Evolutionary conservation across 2,888 invertebrate genomes (phyloP).

Genomic region (Ichneumoninae sp.): DNA sequence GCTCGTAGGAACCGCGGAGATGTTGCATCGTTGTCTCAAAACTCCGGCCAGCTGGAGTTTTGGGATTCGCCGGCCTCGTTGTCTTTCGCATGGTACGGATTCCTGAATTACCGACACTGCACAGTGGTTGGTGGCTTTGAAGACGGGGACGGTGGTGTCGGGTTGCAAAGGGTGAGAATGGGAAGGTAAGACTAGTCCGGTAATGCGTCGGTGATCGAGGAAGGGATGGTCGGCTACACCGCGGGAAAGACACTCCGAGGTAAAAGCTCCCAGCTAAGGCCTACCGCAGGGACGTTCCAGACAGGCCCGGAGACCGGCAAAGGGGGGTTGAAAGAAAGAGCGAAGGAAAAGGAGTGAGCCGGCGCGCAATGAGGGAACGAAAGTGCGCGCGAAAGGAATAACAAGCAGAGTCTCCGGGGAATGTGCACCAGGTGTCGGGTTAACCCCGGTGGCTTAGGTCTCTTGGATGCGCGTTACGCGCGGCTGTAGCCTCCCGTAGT

Average conservation of each 20-base stretch:
- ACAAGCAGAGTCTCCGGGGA: slow-evolving; percentile 82
- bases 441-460: slow-evolving; percentile 81
- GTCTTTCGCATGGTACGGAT: not conserved
- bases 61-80: not conserved
- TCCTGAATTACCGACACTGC: not conserved
- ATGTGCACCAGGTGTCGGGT: slow-evolving; percentile 83
- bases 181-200: slow-evolving; percentile 1
- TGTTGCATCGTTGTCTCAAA: not conserved
- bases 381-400: slow-evolving; percentile 80
- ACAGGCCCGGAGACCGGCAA: slow-evolving; percentile 37
- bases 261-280: slow-evolving; percentile 33
- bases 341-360: slow-evolving; percentile 34
- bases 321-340: slow-evolving; percentile 46
- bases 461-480: slow-evolving; percentile 77
- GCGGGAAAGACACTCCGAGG: slow-evolving; percentile 43
- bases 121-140: too few relatives aligned
- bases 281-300: slow-evolving; percentile 20
- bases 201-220: slow-evolving; percentile 18
- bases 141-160: not conserved
- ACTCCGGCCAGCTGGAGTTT: not conserved
- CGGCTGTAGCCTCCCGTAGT: slow-evolving; percentile 64
- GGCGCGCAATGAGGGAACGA: slow-evolving; percentile 59
- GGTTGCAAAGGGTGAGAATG: not conserved
- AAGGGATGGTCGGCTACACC: not conserved
- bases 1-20: not conserved